Evolutionary conservation across 2,888 invertebrate genomes (phyloP).

Genomic region (Trichopria drosophilae): DNA sequence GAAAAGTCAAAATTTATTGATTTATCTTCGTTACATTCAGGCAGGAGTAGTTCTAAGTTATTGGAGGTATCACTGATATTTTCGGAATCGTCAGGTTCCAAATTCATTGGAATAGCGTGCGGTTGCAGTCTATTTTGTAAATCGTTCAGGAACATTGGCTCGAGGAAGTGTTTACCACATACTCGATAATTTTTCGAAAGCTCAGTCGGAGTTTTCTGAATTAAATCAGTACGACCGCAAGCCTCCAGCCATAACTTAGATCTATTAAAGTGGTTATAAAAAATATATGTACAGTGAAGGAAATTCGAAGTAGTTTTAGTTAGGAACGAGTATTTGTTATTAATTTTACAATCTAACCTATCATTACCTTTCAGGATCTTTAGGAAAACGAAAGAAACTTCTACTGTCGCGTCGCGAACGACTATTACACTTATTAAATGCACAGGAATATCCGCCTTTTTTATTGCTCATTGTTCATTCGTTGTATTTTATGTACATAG

Average conservation of each 20-base stretch:
- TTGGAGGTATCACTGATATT: too few species aligned
- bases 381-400: constrained; percentile 32
- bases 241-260: constrained; percentile 31
- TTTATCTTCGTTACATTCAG: too few species aligned
- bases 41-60: too few species aligned
- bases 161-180: constrained; percentile 31
- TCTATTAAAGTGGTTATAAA: constrained; percentile 10
- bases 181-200: constrained; percentile 31
- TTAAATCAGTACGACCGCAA: constrained; percentile 26
- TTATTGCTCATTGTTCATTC: too few species aligned
- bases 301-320: not conserved
- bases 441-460: constrained; percentile 32
- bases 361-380: constrained; percentile 29
- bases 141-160: constrained; percentile 33
- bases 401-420: constrained; percentile 31
- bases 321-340: not conserved
- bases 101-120: constrained; percentile 28
- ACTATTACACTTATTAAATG: constrained; percentile 31
- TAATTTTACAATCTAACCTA: not conserved
- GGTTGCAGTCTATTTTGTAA: constrained; percentile 33
- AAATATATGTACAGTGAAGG: not conserved
- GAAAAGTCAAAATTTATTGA: too few species aligned
- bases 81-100: too few species aligned
- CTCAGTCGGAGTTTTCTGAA: constrained; percentile 31
- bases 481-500: too few species aligned